Evolutionary conservation across 2,888 invertebrate genomes (phyloP).

Genomic region (Lacanobia wlatinum): DNA sequence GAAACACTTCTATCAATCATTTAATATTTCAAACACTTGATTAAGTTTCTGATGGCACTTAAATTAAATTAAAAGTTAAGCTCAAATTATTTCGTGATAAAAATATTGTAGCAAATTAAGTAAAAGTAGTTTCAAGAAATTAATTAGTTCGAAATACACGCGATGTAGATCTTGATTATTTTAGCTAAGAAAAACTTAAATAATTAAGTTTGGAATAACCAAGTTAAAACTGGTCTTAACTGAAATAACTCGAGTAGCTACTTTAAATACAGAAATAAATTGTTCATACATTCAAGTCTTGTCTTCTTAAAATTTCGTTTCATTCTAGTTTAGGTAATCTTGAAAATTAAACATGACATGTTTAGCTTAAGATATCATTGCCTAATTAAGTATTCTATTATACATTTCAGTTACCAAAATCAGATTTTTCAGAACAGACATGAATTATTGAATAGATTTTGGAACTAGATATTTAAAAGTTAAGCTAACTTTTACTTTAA

Average conservation of each 20-base stretch:
- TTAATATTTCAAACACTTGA: constrained; percentile 1
- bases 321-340: background rate
- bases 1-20: constrained; percentile 1
- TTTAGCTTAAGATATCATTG: background rate
- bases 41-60: constrained; percentile 4
- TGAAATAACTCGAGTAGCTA: background rate
- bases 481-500: too few species aligned
- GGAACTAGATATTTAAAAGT: too few species aligned
- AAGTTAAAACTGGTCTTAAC: background rate
- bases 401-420: too few species aligned
- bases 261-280: background rate
- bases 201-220: constrained; percentile 20
- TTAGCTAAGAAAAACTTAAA: constrained; percentile 17
- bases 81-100: constrained; percentile 9
- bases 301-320: background rate
- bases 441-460: background rate
- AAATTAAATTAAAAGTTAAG: constrained; percentile 23
- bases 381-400: background rate
- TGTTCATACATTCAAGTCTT: background rate
- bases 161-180: constrained; percentile 12
- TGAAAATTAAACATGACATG: background rate
- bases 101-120: constrained; percentile 23
- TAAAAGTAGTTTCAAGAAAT: constrained; percentile 29
- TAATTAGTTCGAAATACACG: constrained; percentile 28
- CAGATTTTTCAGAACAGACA: background rate